Conservation (phyloP, 2,888 invertebrate species). For the Polyommatus iphigenia region DNA sequence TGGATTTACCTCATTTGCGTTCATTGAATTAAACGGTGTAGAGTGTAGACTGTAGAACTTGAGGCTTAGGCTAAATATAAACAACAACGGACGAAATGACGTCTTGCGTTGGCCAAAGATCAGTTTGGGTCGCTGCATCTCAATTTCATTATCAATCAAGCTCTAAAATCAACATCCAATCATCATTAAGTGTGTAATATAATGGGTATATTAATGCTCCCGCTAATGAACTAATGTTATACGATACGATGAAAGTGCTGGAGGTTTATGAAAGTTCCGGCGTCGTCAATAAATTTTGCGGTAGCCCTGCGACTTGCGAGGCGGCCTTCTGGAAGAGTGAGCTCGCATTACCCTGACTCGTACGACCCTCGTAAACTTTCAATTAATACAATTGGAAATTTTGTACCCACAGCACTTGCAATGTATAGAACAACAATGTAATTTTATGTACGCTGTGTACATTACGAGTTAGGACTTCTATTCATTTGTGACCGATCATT, state of each 20-base stretch:
- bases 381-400: constrained; percentile 13
- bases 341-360: background rate
- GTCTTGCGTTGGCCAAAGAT: background rate
- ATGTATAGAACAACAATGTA: background rate
- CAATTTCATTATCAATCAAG: background rate
- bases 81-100: background rate
- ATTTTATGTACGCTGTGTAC: too few relatives aligned
- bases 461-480: too few relatives aligned
- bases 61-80: background rate
- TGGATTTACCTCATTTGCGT: background rate
- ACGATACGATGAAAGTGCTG: constrained; percentile 6
- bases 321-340: constrained; percentile 13
- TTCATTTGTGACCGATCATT: background rate
- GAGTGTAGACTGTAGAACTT: background rate
- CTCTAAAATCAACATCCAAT: background rate
- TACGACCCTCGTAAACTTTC: background rate
- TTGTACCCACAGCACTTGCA: background rate
- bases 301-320: constrained; percentile 6
- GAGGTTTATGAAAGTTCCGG: constrained; percentile 1
- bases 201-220: background rate
- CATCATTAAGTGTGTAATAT: background rate
- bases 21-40: background rate
- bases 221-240: background rate
- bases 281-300: constrained; percentile 12
- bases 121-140: background rate